Evolutionary conservation across 2,113 vertebrate genomes (phyloP).

Genomic region (Perca schrenkii): DNA sequence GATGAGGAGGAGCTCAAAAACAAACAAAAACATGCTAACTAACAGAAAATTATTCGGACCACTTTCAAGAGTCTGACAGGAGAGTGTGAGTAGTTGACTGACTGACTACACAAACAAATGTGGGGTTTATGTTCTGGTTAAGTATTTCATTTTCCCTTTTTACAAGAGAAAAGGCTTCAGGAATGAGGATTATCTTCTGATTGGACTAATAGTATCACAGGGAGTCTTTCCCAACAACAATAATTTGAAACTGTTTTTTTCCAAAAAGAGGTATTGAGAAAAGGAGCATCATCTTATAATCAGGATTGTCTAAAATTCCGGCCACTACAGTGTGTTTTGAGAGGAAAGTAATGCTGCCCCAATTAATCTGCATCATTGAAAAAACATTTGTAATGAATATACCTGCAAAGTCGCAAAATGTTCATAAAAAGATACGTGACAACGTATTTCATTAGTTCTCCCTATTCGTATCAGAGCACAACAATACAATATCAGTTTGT

Average conservation of each 20-base stretch:
- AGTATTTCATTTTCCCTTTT: background rate
- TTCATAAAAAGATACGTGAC: background rate
- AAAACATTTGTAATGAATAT: background rate
- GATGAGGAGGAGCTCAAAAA: constrained; percentile 4
- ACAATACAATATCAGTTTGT: background rate
- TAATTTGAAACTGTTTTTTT: background rate
- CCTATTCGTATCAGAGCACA: background rate
- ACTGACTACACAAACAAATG: constrained; percentile 15
- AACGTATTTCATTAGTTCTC: background rate
- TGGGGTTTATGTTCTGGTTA: background rate
- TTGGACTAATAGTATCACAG: constrained; percentile 3
- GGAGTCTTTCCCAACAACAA: background rate
- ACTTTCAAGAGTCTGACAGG: background rate
- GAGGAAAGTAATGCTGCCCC: too few species aligned
- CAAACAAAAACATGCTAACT: background rate
- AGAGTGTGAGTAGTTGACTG: background rate
- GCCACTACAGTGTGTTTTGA: too few species aligned
- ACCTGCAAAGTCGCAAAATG: background rate
- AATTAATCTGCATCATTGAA: background rate
- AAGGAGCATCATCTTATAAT: background rate
- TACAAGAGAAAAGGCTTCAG: background rate
- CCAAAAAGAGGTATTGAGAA: background rate
- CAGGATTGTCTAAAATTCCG: too few species aligned
- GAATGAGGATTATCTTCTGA: background rate
- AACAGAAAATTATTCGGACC: constrained; percentile 4